Percentiles rank a stretch among this genome's conserved stretches.
Conservation (phyloP, 2,888 invertebrate genomes). For the Sepioteuthis lessoniana region DNA sequence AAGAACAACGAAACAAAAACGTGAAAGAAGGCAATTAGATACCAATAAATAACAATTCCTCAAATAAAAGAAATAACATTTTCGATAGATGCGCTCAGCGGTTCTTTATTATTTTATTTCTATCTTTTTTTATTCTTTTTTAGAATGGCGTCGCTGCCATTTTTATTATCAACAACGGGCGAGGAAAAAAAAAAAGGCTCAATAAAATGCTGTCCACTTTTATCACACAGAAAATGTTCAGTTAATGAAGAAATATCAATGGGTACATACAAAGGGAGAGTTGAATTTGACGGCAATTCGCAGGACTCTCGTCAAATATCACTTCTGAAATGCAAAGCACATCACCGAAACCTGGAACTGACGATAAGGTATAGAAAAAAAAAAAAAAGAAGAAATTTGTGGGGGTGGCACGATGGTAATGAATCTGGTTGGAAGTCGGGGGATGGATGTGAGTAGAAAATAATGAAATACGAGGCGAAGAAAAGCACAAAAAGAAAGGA, state of each 20-base stretch:
- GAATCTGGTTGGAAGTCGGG: background rate
- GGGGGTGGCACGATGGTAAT: background rate
- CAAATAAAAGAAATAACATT: background rate
- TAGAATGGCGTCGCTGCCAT: background rate
- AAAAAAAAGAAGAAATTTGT: background rate
- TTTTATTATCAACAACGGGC: background rate
- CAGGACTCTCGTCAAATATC: background rate
- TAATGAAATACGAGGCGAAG: background rate
- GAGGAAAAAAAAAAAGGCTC: background rate
- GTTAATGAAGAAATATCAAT: constrained; percentile 20
- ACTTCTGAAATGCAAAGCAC: background rate
- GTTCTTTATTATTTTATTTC: too few relatives aligned
- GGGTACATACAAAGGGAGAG: background rate
- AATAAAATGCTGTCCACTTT: background rate
- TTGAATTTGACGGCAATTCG: background rate
- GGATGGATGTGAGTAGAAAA: background rate
- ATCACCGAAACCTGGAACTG: background rate
- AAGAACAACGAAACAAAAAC: background rate
- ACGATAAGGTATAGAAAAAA: background rate
- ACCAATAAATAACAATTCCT: background rate
- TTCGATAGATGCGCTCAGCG: too few relatives aligned
- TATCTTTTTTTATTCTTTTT: background rate
- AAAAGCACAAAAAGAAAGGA: background rate
- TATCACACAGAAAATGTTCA: background rate
- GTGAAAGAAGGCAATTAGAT: background rate